phyloP scores from a whole-genome alignment of 2,888 invertebrate genomes.

The Mantis religiosa region DNA sequence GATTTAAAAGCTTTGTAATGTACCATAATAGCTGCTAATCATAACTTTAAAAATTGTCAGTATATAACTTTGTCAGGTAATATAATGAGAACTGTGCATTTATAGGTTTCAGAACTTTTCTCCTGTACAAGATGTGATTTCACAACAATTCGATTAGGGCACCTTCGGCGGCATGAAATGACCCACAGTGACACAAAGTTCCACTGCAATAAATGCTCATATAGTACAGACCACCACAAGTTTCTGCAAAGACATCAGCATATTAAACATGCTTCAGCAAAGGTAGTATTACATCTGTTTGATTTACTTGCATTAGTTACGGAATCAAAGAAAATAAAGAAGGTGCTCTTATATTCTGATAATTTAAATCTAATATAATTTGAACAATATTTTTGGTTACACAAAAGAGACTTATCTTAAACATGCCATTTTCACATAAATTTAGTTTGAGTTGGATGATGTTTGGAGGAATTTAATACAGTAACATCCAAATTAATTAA shows the following conservation, averaged over 20 bases:
- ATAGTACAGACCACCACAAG: conserved; percentile 38
- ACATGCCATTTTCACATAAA: too few species aligned
- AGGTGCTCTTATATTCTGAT: background rate
- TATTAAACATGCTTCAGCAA: conserved; percentile 34
- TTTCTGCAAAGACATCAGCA: conserved; percentile 37
- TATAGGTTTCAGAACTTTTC: conserved; percentile 35
- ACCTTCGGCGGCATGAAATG: conserved; percentile 42
- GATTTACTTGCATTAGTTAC: too few species aligned
- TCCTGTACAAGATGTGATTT: conserved; percentile 42
- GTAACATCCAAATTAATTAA: too few species aligned
- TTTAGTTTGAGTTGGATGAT: too few species aligned
- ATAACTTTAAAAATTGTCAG: too few species aligned
- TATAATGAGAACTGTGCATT: background rate
- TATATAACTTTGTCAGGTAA: too few species aligned
- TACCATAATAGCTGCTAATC: too few species aligned
- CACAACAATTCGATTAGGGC: conserved; percentile 41
- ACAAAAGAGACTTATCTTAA: too few species aligned
- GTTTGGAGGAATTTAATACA: too few species aligned
- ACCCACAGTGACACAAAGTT: conserved; percentile 38
- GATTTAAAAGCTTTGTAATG: too few species aligned
- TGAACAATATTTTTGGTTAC: too few species aligned
- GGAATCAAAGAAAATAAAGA: background rate
- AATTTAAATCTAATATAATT: too few species aligned
- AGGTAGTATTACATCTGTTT: background rate
- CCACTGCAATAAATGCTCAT: conserved; percentile 38